Percentiles rank a stretch among this genome's conserved stretches.
Evolutionary conservation across 1,140 invertebrate genomes (phyloP).

Genomic region (Drosophila rufa): DNA sequence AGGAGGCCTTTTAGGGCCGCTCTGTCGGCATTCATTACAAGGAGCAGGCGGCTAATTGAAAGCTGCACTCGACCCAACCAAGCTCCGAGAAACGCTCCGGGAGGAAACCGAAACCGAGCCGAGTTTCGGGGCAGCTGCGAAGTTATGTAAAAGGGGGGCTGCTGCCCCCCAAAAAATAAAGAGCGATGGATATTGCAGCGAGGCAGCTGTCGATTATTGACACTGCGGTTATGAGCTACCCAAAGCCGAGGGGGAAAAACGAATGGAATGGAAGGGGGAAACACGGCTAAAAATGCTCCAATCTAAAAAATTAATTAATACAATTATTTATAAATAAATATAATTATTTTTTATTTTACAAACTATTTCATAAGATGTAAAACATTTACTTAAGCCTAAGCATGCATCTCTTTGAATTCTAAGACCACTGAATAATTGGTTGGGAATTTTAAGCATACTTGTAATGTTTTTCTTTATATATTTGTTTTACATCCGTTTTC

Average conservation of each 20-base stretch:
- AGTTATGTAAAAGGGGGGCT: constrained; percentile 72
- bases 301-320: background rate
- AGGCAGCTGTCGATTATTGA: constrained; percentile 82
- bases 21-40: constrained; percentile 79
- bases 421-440: background rate
- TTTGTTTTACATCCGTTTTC: no score
- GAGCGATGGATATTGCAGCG: constrained; percentile 59
- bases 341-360: no score
- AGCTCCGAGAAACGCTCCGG: constrained; percentile 58
- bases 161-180: constrained; percentile 21
- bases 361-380: no score
- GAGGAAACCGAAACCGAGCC: constrained; percentile 10
- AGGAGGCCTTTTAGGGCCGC: constrained; percentile 9
- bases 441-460: background rate
- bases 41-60: constrained; percentile 79
- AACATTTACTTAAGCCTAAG: background rate
- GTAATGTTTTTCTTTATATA: background rate
- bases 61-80: constrained; percentile 67
- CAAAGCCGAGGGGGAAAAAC: constrained; percentile 16
- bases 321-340: no score
- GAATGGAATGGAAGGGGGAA: background rate
- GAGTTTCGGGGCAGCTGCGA: constrained; percentile 28
- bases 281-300: background rate
- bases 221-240: constrained; percentile 65
- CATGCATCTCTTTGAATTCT: background rate